Conservation (phyloP, 2,888 invertebrate genomes). For the Heteromyza rotundicornis region DNA sequence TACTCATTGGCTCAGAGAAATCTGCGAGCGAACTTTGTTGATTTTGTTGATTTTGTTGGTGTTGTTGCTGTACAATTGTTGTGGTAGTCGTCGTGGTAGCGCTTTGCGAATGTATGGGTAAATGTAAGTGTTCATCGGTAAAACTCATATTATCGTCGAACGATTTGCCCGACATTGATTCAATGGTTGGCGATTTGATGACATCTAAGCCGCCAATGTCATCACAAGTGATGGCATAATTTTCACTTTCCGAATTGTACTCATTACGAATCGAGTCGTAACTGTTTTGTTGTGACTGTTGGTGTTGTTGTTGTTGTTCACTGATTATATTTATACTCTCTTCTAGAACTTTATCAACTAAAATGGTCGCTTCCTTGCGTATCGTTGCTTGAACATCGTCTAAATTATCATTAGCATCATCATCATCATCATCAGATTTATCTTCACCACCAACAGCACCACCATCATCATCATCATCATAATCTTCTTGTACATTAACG, state of each 20-base stretch:
- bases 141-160: constrained; percentile 62
- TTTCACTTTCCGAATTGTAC: constrained; percentile 61
- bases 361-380: constrained; percentile 58
- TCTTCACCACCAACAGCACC: constrained; percentile 32
- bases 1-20: neutral
- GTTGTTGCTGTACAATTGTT: constrained; percentile 24
- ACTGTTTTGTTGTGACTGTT: constrained; percentile 40
- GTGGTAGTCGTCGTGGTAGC: constrained; percentile 18
- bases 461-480: constrained; percentile 32
- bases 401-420: constrained; percentile 17
- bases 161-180: constrained; percentile 62
- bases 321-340: constrained; percentile 59
- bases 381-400: constrained; percentile 39
- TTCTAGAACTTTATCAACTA: constrained; percentile 61
- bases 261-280: constrained; percentile 43
- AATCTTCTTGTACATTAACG: constrained; percentile 42
- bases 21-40: neutral
- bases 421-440: constrained; percentile 33
- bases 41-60: constrained; percentile 38
- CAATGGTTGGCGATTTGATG: constrained; percentile 61
- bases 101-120: neutral
- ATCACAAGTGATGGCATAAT: constrained; percentile 62
- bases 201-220: constrained; percentile 58
- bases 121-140: constrained; percentile 50
- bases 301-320: constrained; percentile 40